phyloP scores from a whole-genome alignment of 2,888 invertebrate genomes.

The Diadromus collaris region DNA sequence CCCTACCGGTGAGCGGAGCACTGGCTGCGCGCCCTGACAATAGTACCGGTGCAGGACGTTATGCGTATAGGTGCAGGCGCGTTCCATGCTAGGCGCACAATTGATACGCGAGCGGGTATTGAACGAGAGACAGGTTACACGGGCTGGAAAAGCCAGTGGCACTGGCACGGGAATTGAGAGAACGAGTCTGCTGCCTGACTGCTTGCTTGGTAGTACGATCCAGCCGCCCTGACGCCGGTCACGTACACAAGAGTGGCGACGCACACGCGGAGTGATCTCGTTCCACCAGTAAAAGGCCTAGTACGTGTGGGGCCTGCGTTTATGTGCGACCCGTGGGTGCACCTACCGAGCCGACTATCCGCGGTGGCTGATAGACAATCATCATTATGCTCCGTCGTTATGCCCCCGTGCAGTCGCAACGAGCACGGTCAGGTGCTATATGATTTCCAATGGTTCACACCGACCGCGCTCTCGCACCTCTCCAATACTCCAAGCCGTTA shows the following conservation, averaged over 20 bases:
- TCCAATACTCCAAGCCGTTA: constrained; percentile 61
- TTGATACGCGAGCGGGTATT: constrained; percentile 59
- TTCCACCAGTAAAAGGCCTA: constrained; percentile 6
- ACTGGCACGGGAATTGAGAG: constrained; percentile 23
- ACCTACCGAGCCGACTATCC: constrained; percentile 52
- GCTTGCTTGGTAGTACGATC: constrained; percentile 38
- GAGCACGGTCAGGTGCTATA: constrained; percentile 57
- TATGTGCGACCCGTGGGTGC: background rate
- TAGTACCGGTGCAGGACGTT: constrained; percentile 13
- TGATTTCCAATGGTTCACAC: constrained; percentile 62
- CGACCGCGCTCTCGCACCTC: constrained; percentile 13
- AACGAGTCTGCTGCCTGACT: constrained; percentile 28
- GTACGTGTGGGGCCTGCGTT: background rate
- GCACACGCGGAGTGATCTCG: constrained; percentile 1
- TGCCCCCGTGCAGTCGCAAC: constrained; percentile 54
- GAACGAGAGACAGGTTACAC: constrained; percentile 52
- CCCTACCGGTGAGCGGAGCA: background rate
- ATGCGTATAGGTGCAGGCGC: constrained; percentile 6
- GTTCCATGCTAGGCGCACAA: constrained; percentile 42
- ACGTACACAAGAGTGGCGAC: constrained; percentile 37
- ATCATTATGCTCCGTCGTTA: constrained; percentile 70
- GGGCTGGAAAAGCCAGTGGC: constrained; percentile 36
- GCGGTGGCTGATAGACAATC: constrained; percentile 71
- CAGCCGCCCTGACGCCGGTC: constrained; percentile 38
- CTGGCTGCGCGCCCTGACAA: constrained; percentile 8